Conservation (phyloP, 2,113 vertebrate genomes). For the Rhinolophus ferrumequinum region DNA sequence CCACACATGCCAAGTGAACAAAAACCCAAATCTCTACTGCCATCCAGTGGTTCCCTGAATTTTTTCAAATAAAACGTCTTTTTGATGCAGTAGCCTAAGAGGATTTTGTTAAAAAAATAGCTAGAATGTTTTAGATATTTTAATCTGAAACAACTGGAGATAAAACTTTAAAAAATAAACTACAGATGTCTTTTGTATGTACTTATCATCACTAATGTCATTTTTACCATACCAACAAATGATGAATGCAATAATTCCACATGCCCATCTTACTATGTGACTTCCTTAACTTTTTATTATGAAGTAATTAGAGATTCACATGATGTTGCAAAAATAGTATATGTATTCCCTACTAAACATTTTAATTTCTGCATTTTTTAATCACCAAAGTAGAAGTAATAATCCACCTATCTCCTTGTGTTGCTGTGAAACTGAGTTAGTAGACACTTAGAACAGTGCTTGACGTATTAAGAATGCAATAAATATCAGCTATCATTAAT, state of each 20-base stretch:
- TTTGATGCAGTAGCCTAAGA: neutral
- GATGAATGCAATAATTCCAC: neutral
- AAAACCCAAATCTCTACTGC: constrained; percentile 60
- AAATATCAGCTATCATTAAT: neutral
- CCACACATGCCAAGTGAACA: neutral
- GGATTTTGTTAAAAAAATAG: neutral
- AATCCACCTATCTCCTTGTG: neutral
- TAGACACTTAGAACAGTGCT: neutral
- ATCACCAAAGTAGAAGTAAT: neutral
- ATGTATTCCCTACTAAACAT: neutral
- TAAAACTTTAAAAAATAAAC: neutral
- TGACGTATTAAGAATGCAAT: neutral
- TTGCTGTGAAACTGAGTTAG: neutral
- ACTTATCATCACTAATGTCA: neutral
- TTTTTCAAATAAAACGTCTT: neutral
- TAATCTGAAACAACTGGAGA: neutral
- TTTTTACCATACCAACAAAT: neutral
- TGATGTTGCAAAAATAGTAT: neutral
- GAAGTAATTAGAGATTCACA: neutral
- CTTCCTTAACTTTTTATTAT: neutral
- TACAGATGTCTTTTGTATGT: neutral
- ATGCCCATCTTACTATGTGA: neutral
- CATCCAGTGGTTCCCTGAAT: constrained; percentile 65
- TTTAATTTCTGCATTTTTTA: neutral
- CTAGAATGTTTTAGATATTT: neutral